Conservation (phyloP, 2,888 invertebrate genomes). For the Xylota sylvarum region DNA sequence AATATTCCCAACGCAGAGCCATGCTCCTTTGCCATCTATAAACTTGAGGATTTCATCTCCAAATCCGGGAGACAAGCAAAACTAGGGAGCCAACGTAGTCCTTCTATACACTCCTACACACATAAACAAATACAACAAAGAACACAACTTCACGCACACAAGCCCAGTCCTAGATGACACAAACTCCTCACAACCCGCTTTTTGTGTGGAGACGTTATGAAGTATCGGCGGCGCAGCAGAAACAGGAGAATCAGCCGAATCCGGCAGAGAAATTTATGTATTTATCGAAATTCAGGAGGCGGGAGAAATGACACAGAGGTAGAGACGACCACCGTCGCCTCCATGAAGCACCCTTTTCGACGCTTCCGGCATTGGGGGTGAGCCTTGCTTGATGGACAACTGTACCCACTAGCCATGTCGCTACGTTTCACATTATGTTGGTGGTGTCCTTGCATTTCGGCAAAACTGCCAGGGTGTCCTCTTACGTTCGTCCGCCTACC, state of each 20-base stretch:
- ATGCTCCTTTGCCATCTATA: slow-evolving; percentile 48
- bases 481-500: slow-evolving; percentile 45
- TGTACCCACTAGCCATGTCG: slow-evolving; percentile 69
- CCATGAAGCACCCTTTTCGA: slow-evolving; percentile 67
- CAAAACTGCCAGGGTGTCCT: slow-evolving; percentile 68
- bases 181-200: slow-evolving; percentile 46
- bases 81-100: slow-evolving; percentile 38
- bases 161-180: slow-evolving; percentile 38
- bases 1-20: not conserved
- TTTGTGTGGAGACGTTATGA: slow-evolving; percentile 69
- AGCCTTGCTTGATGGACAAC: slow-evolving; percentile 76
- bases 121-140: slow-evolving; percentile 6
- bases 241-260: slow-evolving; percentile 74
- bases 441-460: slow-evolving; percentile 75
- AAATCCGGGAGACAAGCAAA: slow-evolving; percentile 36
- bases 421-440: slow-evolving; percentile 67
- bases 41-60: slow-evolving; percentile 50
- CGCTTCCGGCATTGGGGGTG: slow-evolving; percentile 72
- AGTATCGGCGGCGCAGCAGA: slow-evolving; percentile 75
- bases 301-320: slow-evolving; percentile 42
- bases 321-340: slow-evolving; percentile 56
- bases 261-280: slow-evolving; percentile 74
- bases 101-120: slow-evolving; percentile 21
- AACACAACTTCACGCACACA: slow-evolving; percentile 18
- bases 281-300: slow-evolving; percentile 68